Evolutionary conservation across 2,888 invertebrate species (phyloP), one percentile per base, ranked within the genome.

Genomic region (Eilema griseolum): DNA sequence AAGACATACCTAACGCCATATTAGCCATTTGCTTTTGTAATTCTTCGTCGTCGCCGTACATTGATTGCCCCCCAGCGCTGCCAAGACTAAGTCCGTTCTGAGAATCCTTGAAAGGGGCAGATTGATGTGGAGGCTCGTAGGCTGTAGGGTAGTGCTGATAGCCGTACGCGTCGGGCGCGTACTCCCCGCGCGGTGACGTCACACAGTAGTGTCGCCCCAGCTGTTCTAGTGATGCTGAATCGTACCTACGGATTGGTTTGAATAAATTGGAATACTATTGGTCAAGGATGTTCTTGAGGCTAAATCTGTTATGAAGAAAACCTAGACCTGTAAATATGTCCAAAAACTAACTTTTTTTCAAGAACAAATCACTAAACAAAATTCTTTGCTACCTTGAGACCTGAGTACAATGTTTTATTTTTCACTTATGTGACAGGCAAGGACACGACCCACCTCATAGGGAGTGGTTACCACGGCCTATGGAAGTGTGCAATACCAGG

Each of bases 11-110:
- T 86, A 96, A 90, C 46, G 96, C 93, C 93, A 97, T 96, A 83
- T 96, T 96, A 57, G 97, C 96, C 95, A 97, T 96, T 88, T 97
- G 97, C 87, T 97, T 97, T 83, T 97, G 96, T 78, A 97, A 89
- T 84, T 97, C 97, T 77, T 97, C 96, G 72, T 97, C 97, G 79
- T 97, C 96, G n/a, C 97, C 97, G 75, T 97, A 97, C 95, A 97
- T 96, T 0, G 95, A 95, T 73, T 96, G 96, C 71, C 96, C 96
- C 0, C 95, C 95, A 0, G 95, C 95, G 78, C 95, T 95, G 76
- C 95, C 95, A 66, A 95, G 81, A 81, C 95, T 95, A 71, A 95
- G 83, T 28, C 95, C 95, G 75, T 95, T 95, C 79, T 95, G 95
- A 61, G 95, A 95, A 79, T 95, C 95, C 95, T 95, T 85, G 16